Conservation (phyloP, 2,797 vertebrate genomes). For the Anisognathus igniventris region DNA sequence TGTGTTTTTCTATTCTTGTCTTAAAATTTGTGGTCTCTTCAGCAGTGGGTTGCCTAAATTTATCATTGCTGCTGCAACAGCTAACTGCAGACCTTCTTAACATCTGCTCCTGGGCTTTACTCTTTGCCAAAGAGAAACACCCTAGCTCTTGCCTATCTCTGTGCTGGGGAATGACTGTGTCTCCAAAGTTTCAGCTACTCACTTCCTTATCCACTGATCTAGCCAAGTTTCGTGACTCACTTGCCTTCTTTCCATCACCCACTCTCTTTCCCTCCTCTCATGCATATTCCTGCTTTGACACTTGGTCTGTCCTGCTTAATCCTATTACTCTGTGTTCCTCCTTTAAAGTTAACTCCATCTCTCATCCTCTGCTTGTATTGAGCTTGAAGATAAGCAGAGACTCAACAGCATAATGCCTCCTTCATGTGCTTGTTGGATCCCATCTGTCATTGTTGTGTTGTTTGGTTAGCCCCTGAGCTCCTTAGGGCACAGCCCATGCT, state of each 20-base stretch:
- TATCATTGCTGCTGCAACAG: neutral
- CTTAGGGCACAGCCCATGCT: neutral
- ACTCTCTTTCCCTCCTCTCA: conserved; percentile 34
- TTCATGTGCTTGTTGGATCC: neutral
- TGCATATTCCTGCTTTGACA: conserved; percentile 36
- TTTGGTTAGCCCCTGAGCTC: conserved; percentile 29
- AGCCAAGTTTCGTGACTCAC: conserved; percentile 56
- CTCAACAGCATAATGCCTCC: neutral
- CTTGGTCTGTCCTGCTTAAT: conserved; percentile 34
- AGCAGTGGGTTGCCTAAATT: neutral
- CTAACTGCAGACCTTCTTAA: neutral
- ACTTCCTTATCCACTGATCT: conserved; percentile 30
- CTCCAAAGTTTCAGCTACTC: conserved; percentile 10
- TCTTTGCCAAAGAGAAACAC: neutral
- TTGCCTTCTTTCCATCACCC: conserved; percentile 45
- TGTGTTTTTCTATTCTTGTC: neutral
- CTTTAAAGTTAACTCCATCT: conserved; percentile 22
- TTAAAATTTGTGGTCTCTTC: neutral
- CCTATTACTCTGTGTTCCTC: neutral
- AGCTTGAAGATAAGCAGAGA: conserved; percentile 23
- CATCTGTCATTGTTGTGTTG: neutral
- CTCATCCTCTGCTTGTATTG: conserved; percentile 24
- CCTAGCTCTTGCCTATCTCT: conserved; percentile 1
- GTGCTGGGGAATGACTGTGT: neutral
- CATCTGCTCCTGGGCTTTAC: conserved; percentile 27